Percentiles rank a stretch among this genome's conserved stretches.
Conservation (phyloP, 2,888 invertebrate genomes). For the Acleris literana region DNA sequence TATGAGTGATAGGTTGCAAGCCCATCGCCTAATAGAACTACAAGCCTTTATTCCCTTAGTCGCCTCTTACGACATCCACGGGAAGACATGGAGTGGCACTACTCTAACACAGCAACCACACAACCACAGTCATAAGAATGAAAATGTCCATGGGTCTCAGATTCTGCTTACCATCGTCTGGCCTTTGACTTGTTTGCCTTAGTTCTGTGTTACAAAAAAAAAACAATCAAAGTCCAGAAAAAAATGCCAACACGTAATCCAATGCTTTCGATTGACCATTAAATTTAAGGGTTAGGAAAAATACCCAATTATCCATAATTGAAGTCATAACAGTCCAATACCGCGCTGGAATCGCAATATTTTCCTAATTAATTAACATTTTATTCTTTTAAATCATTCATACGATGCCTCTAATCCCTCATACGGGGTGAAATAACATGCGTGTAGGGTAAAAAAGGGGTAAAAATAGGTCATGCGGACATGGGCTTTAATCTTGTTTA, state of each 20-base stretch:
- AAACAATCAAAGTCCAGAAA: neutral
- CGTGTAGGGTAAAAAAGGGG: conserved; percentile 70
- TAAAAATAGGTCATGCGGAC: conserved; percentile 77
- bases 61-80: too few species aligned
- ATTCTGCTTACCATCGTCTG: too few species aligned
- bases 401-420: conserved; percentile 47
- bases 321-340: conserved; percentile 57
- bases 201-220: neutral
- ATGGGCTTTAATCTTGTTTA: conserved; percentile 73
- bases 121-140: too few species aligned
- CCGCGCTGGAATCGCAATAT: conserved; percentile 58
- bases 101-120: too few species aligned
- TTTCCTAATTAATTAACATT: conserved; percentile 73
- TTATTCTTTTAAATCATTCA: conserved; percentile 74
- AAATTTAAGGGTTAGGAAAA: conserved; percentile 17
- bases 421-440: conserved; percentile 57
- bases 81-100: too few species aligned
- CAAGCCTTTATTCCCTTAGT: too few species aligned
- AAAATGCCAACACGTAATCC: neutral
- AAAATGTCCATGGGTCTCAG: too few species aligned
- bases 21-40: too few species aligned
- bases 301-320: conserved; percentile 35
- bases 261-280: conserved; percentile 18
- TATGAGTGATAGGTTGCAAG: too few species aligned
- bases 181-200: too few species aligned